Evolutionary conservation across 1,140 invertebrate species (phyloP), one percentile per base, ranked within the genome.

Genomic region (Pseudomyrmex gracilis): DNA sequence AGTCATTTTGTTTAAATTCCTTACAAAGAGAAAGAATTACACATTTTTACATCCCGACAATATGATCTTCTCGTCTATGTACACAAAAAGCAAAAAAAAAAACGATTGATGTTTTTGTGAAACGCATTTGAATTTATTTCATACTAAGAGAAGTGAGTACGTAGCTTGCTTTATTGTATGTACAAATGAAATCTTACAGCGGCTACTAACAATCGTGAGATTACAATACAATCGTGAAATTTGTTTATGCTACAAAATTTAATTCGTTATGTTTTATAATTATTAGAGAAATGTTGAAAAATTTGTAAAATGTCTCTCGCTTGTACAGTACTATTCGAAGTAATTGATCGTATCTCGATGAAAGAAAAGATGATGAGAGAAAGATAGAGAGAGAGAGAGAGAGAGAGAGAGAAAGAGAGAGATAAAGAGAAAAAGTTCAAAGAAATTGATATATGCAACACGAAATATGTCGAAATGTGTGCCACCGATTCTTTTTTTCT

Each of bases 281-380:
- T 70, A 71, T 13, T 12, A 7, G 58, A 80, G 43, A 71, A 80
- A 70, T 22, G 12, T 80, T 80, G 76, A 10, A 49, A 60, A 71
- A 43, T 12, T 2, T 12, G 2, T 71, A 49, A 24, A 80, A 71
- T 10, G 43, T 70, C 47, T 70, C 76, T 70, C 76, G 43, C 66
- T 80, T 70, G 66, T 78, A 78, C 66, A 80, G 43, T 80, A n/a
- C 20, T 57, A 70, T 80, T 22, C 49, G 60, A 80, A 80, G 60
- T 80, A 80, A 80, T 80, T 80, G 76, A 70, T 66, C 76, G 70
- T 80, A 58, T 70, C 66, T 80, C 76, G 34, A 70, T 80, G 66
- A 70, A 70, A 34, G 34, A 34, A 34, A 34, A 5, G 34, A 34
- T 34, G 34, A 34, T 34, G 34, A 34, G 2, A 34, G 34, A 34